Base-by-base conservation (phyloP, 2,888 invertebrate genomes). In the Cephonodes hylas region DNA sequence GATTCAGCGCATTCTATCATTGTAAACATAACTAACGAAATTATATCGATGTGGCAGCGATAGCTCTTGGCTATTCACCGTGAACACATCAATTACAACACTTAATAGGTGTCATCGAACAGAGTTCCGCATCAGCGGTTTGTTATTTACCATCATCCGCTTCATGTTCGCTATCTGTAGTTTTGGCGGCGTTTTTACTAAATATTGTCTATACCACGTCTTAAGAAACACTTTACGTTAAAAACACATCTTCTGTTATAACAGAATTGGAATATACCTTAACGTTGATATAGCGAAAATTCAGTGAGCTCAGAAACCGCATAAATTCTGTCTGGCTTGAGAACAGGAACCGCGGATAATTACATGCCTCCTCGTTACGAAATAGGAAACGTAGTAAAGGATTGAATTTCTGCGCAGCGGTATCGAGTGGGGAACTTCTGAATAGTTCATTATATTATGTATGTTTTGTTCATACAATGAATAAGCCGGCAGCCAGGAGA, bases 21-120 rank as follows among this genome's bases (percentile, higher is more conserved):
- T 87, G 84, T 85, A 82, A 84, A 86, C 85, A 86, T 83, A 85
- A 79, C 71, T 80, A 83, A 84, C 83, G 76, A 85, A 86, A 85
- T 88, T 86, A 86, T 81, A 80, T 73, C 77, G 79, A 84, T 76
- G 83, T 83, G 81, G 81, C 83, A 77, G 72, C 73, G 69, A 75
- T 79, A 80, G 79, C 80, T 80, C 70, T 70, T 69, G 71, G 67
- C 80, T 80, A 82, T 86, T 86, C 79, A 81, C 67, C 70, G 70
- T 75, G 75, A 84, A 86, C 82, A 83, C 77, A 80, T 81, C 83
- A 81, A 81, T 83, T 80, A 77, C 74, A 74, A 75, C 73, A 70
- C 71, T 75, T 77, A 80, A 80, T 77, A 73, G 71, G 71, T 71
- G 69, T 65, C 73, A 72, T 60, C 73, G 69, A 66, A 70, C 62